Evolutionary conservation across 2,888 invertebrate genomes (phyloP).

Genomic region (Panzeria rudis): DNA sequence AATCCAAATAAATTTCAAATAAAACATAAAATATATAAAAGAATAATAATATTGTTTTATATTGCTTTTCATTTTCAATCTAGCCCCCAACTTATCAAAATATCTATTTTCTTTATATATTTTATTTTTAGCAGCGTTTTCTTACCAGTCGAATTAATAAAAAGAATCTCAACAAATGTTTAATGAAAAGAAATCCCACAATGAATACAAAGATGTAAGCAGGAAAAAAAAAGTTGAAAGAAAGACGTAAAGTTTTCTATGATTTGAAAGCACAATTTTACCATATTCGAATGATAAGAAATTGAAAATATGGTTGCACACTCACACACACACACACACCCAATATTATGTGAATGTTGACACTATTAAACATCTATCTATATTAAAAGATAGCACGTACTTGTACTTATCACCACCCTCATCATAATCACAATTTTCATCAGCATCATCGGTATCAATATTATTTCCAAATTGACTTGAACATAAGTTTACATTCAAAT

Average conservation of each 20-base stretch:
- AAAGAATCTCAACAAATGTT: not conserved
- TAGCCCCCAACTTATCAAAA: not conserved
- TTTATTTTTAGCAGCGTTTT: not conserved
- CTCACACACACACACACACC: not conserved
- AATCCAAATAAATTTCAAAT: too few species aligned
- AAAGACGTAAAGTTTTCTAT: not conserved
- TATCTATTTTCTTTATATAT: not conserved
- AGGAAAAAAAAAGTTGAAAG: not conserved
- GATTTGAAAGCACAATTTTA: too few species aligned
- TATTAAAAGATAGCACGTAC: slow-evolving; percentile 53
- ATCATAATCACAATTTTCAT: slow-evolving; percentile 10
- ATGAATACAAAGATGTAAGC: not conserved
- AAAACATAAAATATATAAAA: not conserved
- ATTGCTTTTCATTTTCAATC: not conserved
- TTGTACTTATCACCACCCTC: slow-evolving; percentile 13
- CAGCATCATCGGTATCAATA: slow-evolving; percentile 33
- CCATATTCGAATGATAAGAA: slow-evolving; percentile 10
- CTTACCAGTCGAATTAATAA: not conserved
- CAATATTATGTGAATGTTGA: slow-evolving; percentile 13
- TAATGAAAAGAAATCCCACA: slow-evolving; percentile 4
- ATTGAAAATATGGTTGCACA: slow-evolving; percentile 1
- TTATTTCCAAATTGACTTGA: slow-evolving; percentile 45
- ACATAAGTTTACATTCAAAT: slow-evolving; percentile 4
- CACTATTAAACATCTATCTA: slow-evolving; percentile 35
- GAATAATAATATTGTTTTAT: not conserved